These are phyloP conservation scores for Hydra vulgaris DNA, from an alignment of 30 jellyfish, hydroid and myxozoan genomes.

Conservation along the genomic window DNA sequence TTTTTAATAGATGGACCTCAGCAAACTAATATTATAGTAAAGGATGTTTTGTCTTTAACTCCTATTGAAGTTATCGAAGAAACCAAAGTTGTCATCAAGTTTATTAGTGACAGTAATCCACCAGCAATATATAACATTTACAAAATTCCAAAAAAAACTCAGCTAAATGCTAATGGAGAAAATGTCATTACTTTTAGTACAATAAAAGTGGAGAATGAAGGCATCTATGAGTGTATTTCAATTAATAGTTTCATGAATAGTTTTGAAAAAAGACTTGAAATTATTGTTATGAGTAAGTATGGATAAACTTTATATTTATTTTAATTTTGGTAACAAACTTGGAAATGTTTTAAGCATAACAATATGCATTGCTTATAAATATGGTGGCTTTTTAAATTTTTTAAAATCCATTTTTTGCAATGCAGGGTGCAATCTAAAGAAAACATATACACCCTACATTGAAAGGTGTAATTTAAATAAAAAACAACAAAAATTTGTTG, in stretches of 20 bases:
- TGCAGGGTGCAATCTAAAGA: no score
- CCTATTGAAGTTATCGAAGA: slow-evolving; percentile 23
- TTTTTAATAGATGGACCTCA: slow-evolving; percentile 31
- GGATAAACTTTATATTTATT: not conserved
- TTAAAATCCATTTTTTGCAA: no score
- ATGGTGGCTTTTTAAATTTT: no score
- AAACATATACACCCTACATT: no score
- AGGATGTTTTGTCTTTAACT: not conserved
- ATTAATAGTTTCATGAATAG: slow-evolving; percentile 17
- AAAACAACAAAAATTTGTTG: no score
- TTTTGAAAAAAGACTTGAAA: slow-evolving; percentile 7
- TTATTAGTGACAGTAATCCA: slow-evolving; percentile 31
- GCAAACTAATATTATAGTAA: slow-evolving; percentile 20
- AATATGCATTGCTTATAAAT: not conserved
- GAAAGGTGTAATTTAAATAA: no score
- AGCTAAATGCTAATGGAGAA: not conserved
- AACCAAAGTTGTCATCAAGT: slow-evolving; percentile 1
- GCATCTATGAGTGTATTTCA: slow-evolving; percentile 71
- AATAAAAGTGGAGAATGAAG: slow-evolving; percentile 39
- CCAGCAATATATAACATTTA: slow-evolving; percentile 23
- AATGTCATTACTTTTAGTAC: slow-evolving; percentile 10
- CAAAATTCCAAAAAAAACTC: not conserved
- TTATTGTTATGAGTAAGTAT: slow-evolving; percentile 31
- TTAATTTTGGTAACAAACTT: no score
- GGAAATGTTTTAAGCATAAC: no score